Conservation (phyloP, 2,888 invertebrate species). For the Empis livida region DNA sequence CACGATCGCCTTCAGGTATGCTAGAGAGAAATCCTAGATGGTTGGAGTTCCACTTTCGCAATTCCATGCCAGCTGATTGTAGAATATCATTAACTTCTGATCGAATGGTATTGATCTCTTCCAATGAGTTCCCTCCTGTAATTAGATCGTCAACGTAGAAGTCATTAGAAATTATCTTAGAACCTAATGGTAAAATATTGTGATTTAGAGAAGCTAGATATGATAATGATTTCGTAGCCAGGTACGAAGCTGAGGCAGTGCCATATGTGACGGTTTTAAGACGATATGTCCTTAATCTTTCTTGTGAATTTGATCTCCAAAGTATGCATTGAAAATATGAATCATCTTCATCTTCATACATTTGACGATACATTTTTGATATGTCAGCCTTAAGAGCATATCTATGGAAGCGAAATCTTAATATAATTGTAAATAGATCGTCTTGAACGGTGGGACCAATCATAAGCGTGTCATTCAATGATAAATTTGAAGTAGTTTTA, state of each 20-base stretch:
- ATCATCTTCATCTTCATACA: conserved; percentile 9
- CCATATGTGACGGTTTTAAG: conserved; percentile 12
- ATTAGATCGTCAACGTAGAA: neutral
- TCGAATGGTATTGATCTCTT: neutral
- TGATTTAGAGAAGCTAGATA: neutral
- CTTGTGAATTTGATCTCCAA: conserved; percentile 6
- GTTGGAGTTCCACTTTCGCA: neutral
- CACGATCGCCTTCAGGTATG: neutral
- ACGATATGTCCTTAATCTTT: conserved; percentile 4
- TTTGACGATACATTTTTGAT: conserved; percentile 16
- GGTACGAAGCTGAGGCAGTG: conserved; percentile 7
- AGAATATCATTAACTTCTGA: neutral
- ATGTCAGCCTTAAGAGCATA: conserved; percentile 15
- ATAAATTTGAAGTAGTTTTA: conserved; percentile 2
- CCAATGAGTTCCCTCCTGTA: neutral
- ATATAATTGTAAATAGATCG: conserved; percentile 7
- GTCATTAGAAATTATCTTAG: neutral
- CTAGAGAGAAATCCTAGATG: neutral
- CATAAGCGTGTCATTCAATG: conserved; percentile 4
- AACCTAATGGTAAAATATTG: neutral
- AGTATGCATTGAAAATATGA: conserved; percentile 11
- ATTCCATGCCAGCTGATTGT: neutral
- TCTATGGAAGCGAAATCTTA: conserved; percentile 1
- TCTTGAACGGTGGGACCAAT: conserved; percentile 8
- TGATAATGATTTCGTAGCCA: conserved; percentile 7